Evolutionary conservation across 2,797 vertebrate species (phyloP), one percentile per base, ranked within the genome.

Genomic region (Halcyon badia): DNA sequence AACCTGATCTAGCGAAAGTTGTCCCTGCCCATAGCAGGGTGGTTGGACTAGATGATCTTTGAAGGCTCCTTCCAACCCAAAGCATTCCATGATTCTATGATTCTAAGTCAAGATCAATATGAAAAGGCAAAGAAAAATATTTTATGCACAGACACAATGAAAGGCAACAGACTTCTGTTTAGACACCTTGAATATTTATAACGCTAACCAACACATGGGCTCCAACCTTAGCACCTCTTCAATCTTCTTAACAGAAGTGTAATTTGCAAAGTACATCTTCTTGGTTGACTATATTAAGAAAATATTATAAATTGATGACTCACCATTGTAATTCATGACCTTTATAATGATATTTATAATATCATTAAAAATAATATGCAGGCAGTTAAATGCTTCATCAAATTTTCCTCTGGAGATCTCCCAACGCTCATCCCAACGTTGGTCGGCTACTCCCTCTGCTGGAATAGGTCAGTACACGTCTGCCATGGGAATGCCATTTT

Each of bases 381-480:
- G 41, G 41, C 39, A 79, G 13, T 19, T 42, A 30, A 83, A 68
- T 26, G 4, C 5, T 68, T 68, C 30, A 39, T 51, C n/a, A 22
- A 26, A 17, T 78, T 26, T 89, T 72, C 54, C 21, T 6, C 9
- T 0, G 37, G 35, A 70, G 11, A 26, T 37, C 46, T 26, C 42
- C 72, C 49, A 66, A 58, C 86, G 33, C 24, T 41, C 65, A 37
- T 46, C 52, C 76, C 78, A 91, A 35, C 1, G 5, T 0, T 44
- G 70, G 60, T 87, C 77, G 37, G 25, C 78, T 92, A 9, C 62
- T 88, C 98, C 98, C 97, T 97, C 98, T 98, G 96, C 94, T 97
- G 98, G 97, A 35, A 19, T 89, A 56, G 92, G 1, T 8, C 58
- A 62, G 41, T 18, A 71, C 1, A 5, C 69, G 66, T 65, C 78